Evolutionary conservation across 1,140 invertebrate species (phyloP), one percentile per base, ranked within the genome.

Genomic region (Eriocheir sinensis): DNA sequence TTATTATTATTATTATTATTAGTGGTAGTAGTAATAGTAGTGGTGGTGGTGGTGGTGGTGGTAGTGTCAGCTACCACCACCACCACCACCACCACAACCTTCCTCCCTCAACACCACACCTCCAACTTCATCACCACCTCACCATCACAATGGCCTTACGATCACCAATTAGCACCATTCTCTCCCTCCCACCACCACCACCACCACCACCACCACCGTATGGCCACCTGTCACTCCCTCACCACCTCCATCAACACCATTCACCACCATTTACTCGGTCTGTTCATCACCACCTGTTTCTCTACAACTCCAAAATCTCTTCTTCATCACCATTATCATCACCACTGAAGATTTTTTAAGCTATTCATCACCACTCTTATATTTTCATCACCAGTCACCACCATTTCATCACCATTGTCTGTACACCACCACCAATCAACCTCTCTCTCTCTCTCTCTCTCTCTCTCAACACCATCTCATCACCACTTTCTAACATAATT

Each of bases 131-230:
- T 2, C 89, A 3, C 9, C 32, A 60, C 6, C 53, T 9, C 27
- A 60, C 3, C 89, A 79, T 36, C 48, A 79, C 89, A 89, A 89
- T 89, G 30, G 41, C 72, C 44, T 72, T 72, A 91, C 36, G 44
- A 91, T 72, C 44, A 53, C 88, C 89, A 91, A 89, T 89, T 89
- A 89, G 0, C 53, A 91, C 48, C 60, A 91, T 72, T 72, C 48
- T 6, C 48, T 41, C 17, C 2, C n/a, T 81, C n/a, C 80, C 27
- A 41, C 27, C 80, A 36, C 41, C 90, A 91, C 48, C 80, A n/a
- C 4, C 53, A 72, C 83, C 83, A n/a, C 83, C 4, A n/a, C 1
- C 38, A 21, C 38, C 34, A 30, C 91, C 90, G 81, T 83, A 38
- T 81, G 30, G 79, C 91, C 91, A 92, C 91, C 91, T 92, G 91